Conservation (phyloP, 1,140 invertebrate genomes). For the Zophobas atratus region DNA sequence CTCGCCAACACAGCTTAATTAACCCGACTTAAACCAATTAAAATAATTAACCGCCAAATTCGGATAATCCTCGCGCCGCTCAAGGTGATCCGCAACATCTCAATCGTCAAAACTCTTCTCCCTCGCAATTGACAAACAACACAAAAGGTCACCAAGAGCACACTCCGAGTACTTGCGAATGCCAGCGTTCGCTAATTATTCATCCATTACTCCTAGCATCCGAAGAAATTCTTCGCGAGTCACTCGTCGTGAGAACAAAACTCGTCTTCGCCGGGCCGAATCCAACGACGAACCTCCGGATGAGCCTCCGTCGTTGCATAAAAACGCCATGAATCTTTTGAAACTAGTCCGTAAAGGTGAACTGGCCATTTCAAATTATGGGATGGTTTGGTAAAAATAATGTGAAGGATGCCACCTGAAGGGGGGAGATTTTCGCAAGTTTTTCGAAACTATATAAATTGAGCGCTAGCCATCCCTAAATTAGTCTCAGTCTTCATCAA, state of each 20-base stretch:
- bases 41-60: too few relatives aligned
- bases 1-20: too few relatives aligned
- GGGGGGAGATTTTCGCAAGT: constrained; percentile 19
- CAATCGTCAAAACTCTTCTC: too few relatives aligned
- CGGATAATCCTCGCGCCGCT: too few relatives aligned
- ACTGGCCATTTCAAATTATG: constrained; percentile 24
- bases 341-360: constrained; percentile 36
- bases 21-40: too few relatives aligned
- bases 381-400: constrained; percentile 18
- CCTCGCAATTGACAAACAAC: too few relatives aligned
- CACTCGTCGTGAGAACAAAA: not conserved
- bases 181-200: too few relatives aligned
- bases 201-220: too few relatives aligned
- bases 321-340: constrained; percentile 14
- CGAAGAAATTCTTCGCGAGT: constrained; percentile 1
- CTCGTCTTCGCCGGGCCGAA: not conserved
- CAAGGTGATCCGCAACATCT: too few relatives aligned
- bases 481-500: constrained; percentile 23
- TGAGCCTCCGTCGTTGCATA: not conserved
- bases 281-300: constrained; percentile 1
- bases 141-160: too few relatives aligned
- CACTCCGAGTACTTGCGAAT: too few relatives aligned
- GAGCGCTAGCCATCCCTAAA: constrained; percentile 6
- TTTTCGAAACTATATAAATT: constrained; percentile 16
- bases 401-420: constrained; percentile 26